Conservation (phyloP, 2,113 vertebrate genomes). For the Panthera uncia region DNA sequence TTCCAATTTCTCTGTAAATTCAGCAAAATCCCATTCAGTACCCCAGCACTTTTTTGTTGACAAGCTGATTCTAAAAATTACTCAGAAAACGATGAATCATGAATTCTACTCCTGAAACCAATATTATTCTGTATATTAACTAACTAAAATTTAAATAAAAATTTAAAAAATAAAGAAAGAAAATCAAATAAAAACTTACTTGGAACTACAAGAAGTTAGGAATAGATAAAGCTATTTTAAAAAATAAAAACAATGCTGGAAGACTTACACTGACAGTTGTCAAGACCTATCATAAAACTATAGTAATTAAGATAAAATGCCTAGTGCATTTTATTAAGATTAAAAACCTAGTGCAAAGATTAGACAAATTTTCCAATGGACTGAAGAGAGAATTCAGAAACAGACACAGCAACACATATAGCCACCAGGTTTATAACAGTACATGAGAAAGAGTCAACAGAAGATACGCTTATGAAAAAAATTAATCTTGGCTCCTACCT, state of each 20-base stretch:
- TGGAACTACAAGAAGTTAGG: not conserved
- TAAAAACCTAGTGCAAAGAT: not conserved
- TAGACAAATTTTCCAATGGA: not conserved
- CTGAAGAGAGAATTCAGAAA: not conserved
- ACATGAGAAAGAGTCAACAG: rapidly evolving
- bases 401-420: not conserved
- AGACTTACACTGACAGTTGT: not conserved
- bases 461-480: not conserved
- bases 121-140: no score
- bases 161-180: no score
- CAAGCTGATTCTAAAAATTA: not conserved
- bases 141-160: no score
- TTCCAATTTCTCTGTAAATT: no score
- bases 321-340: not conserved
- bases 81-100: no score
- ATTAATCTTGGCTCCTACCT: not conserved
- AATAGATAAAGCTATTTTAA: not conserved
- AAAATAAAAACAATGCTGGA: not conserved
- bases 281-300: not conserved
- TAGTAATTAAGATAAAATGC: not conserved
- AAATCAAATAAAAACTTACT: not conserved
- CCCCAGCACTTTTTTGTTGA: not conserved
- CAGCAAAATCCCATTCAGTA: no score
- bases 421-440: not conserved
- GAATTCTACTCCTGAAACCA: no score